Conservation (phyloP, 92 coral and sea anemone genomes). For the Phenganax stokvisi region DNA sequence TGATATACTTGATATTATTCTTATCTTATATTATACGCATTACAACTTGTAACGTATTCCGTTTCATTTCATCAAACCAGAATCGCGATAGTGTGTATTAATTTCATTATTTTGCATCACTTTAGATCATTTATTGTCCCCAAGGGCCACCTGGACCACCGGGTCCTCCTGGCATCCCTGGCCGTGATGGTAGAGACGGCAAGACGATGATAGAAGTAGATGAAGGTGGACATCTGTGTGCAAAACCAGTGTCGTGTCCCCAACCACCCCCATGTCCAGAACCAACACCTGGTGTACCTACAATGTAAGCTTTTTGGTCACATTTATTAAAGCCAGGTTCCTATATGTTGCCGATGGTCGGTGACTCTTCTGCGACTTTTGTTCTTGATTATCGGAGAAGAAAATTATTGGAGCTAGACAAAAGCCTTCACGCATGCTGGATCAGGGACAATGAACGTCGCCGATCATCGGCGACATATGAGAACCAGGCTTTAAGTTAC, state of each 20-base stretch:
- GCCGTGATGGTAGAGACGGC: constrained; percentile 84
- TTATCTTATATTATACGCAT: background rate
- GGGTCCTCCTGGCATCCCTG: constrained; percentile 68
- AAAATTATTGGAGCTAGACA: too few species aligned
- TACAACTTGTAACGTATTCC: background rate
- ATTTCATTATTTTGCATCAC: background rate
- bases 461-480: too few species aligned
- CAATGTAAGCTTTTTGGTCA: background rate
- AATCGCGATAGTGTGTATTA: background rate
- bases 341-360: background rate
- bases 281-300: constrained; percentile 42
- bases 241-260: constrained; percentile 45
- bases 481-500: too few species aligned
- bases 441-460: too few species aligned
- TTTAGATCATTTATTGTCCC: constrained; percentile 48
- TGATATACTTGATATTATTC: too few species aligned
- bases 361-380: background rate
- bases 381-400: too few species aligned
- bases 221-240: constrained; percentile 45
- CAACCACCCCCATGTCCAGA: constrained; percentile 46
- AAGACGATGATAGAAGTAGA: constrained; percentile 66
- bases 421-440: too few species aligned
- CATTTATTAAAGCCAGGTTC: too few species aligned
- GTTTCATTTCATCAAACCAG: background rate
- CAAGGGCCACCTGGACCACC: constrained; percentile 80